Evolutionary conservation across 1,140 invertebrate species (phyloP).

Genomic region (Hydropsyche tenuis): DNA sequence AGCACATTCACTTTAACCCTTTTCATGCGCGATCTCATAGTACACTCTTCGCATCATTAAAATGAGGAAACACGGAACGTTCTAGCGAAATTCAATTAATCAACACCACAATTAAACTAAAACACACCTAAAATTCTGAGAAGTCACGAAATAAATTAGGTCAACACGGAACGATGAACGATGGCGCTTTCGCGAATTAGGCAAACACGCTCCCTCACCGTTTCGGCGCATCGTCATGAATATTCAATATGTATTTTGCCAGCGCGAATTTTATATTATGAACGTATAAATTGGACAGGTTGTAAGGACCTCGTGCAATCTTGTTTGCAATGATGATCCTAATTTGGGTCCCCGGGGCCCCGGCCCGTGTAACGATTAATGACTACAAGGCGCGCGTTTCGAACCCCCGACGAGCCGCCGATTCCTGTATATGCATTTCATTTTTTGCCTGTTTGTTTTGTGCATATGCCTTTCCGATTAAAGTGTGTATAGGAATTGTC

Average conservation of each 20-base stretch:
- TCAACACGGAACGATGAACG: neutral
- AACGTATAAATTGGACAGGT: conserved; percentile 34
- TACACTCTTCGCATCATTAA: no score
- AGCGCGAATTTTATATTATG: conserved; percentile 1
- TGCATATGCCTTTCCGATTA: no score
- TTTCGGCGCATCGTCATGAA: conserved; percentile 36
- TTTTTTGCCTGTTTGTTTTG: no score
- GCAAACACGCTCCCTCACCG: neutral
- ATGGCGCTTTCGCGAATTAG: neutral
- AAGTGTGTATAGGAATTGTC: no score
- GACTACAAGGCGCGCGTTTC: conserved; percentile 28
- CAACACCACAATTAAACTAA: no score
- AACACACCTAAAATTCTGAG: neutral
- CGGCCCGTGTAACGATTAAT: conserved; percentile 34
- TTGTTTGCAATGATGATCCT: conserved; percentile 47
- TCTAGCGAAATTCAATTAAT: no score
- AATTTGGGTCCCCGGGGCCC: conserved; percentile 40
- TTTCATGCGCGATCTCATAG: no score
- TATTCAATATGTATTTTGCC: conserved; percentile 36
- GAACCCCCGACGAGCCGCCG: conserved; percentile 9
- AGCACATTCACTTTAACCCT: no score
- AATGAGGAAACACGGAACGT: no score
- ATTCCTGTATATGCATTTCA: no score
- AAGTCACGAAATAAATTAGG: conserved; percentile 9
- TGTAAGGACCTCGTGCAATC: conserved; percentile 36